phyloP scores from a whole-genome alignment of 2,113 vertebrate species.

The Psittacara wagleri region DNA sequence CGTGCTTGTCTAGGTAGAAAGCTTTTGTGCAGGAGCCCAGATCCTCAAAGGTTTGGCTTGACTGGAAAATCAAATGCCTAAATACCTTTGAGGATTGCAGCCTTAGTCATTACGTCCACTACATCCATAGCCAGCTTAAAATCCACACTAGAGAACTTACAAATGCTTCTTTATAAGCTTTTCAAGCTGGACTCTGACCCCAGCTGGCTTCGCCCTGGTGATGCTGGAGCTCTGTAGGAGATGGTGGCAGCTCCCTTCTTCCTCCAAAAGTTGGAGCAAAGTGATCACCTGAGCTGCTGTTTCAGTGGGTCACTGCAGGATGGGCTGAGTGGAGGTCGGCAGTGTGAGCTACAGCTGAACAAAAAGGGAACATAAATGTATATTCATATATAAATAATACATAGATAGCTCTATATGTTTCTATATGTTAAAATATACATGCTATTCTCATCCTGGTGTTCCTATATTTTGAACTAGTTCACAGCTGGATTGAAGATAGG shows the following conservation, averaged over 20 bases:
- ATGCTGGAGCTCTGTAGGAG: background rate
- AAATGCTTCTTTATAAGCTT: constrained; percentile 23
- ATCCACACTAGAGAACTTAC: constrained; percentile 3
- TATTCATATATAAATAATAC: background rate
- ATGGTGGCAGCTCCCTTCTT: background rate
- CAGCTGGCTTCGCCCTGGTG: background rate
- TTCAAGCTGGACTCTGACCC: background rate
- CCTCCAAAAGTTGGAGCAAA: background rate
- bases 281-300: background rate
- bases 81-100: background rate
- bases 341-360: background rate
- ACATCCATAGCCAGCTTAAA: background rate
- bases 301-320: background rate
- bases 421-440: background rate
- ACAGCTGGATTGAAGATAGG: background rate
- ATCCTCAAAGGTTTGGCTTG: constrained; percentile 34
- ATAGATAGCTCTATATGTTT: background rate
- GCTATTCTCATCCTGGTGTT: background rate
- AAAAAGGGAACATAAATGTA: background rate
- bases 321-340: background rate
- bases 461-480: background rate
- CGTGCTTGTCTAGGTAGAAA: background rate
- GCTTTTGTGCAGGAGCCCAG: background rate
- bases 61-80: constrained; percentile 1
- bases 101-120: background rate